Evolutionary conservation across 2,113 vertebrate species (phyloP).

Genomic region (Shinisaurus crocodilurus): DNA sequence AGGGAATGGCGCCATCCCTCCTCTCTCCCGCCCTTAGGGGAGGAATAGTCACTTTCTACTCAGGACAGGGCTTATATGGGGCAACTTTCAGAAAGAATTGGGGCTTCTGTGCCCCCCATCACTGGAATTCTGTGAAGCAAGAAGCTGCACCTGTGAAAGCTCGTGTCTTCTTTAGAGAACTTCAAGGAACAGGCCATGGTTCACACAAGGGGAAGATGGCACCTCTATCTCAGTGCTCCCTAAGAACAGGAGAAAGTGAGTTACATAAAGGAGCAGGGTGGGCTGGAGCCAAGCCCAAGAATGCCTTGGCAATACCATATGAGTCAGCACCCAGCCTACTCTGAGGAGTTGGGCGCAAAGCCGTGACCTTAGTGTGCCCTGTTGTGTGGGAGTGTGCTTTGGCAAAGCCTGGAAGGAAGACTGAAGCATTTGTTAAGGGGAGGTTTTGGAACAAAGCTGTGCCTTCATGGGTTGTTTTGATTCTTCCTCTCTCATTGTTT

Average conservation of each 20-base stretch:
- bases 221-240: neutral
- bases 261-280: slow-evolving; percentile 26
- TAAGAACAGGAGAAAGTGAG: neutral
- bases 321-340: slow-evolving; percentile 20
- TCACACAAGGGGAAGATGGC: neutral
- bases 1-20: neutral
- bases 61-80: neutral
- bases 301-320: slow-evolving; percentile 24
- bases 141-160: neutral
- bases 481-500: neutral
- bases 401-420: slow-evolving; percentile 15
- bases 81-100: neutral
- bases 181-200: neutral
- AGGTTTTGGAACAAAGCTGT: slow-evolving; percentile 11
- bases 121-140: neutral
- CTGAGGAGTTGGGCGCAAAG: slow-evolving; percentile 20
- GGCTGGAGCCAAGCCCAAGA: slow-evolving; percentile 13
- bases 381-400: neutral
- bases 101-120: neutral
- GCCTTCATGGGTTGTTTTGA: slow-evolving; percentile 3
- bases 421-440: slow-evolving; percentile 1
- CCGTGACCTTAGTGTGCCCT: neutral
- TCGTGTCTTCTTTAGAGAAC: neutral
- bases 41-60: neutral
- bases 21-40: neutral